Percentiles rank a stretch among this genome's conserved stretches.
Evolutionary conservation across 1,140 invertebrate genomes (phyloP).

Genomic region (Drosophila takahashii): DNA sequence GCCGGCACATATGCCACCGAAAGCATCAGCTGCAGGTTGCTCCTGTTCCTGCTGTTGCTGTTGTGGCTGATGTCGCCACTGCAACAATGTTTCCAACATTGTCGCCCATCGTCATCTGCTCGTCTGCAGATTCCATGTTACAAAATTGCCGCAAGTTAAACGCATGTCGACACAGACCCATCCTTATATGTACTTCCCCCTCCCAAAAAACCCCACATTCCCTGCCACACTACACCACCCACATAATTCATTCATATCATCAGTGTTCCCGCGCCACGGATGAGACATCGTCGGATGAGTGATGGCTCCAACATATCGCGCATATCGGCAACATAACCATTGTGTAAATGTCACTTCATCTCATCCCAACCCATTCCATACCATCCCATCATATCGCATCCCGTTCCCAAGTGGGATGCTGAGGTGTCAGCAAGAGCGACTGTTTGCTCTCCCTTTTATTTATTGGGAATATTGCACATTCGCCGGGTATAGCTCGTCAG

Average conservation of each 20-base stretch:
- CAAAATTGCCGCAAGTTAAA: slow-evolving; percentile 83
- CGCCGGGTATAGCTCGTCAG: slow-evolving; percentile 50
- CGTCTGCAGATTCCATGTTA: slow-evolving; percentile 61
- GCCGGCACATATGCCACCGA: slow-evolving; percentile 59
- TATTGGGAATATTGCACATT: slow-evolving; percentile 66
- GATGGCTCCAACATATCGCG: slow-evolving; percentile 74
- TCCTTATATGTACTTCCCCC: neutral
- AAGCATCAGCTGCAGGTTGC: slow-evolving; percentile 68
- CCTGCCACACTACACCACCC: slow-evolving; percentile 41
- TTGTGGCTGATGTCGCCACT: slow-evolving; percentile 26
- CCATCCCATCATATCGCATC: slow-evolving; percentile 25
- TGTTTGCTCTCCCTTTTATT: slow-evolving; percentile 32
- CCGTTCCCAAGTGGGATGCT: slow-evolving; percentile 12
- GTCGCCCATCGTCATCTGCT: slow-evolving; percentile 50
- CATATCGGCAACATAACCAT: slow-evolving; percentile 81
- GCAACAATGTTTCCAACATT: slow-evolving; percentile 54
- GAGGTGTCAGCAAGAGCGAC: slow-evolving; percentile 23
- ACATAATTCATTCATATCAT: slow-evolving; percentile 84
- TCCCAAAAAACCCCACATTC: neutral
- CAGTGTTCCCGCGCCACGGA: slow-evolving; percentile 31
- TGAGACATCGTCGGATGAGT: slow-evolving; percentile 60
- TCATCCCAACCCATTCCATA: slow-evolving; percentile 12
- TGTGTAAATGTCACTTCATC: slow-evolving; percentile 83
- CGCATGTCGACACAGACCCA: slow-evolving; percentile 73
- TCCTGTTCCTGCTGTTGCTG: slow-evolving; percentile 33